Percentiles rank a stretch among this genome's conserved stretches.
Evolutionary conservation across 2,888 invertebrate genomes (phyloP).

Genomic region (Nomada ruficornis): DNA sequence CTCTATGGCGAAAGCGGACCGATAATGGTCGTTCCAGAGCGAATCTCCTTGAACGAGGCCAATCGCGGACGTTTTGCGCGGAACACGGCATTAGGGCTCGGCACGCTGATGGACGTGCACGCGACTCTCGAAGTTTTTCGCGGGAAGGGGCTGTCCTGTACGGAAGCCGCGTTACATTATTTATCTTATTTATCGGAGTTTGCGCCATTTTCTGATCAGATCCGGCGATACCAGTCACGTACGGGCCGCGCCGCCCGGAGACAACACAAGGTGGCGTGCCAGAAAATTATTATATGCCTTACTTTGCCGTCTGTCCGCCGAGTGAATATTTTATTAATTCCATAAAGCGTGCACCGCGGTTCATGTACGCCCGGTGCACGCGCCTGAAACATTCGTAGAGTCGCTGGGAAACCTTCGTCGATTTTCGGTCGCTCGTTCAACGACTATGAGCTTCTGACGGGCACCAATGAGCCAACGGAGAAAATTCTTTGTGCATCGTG

Average conservation of each 20-base stretch:
- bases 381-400: slow-evolving; percentile 5
- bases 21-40: slow-evolving; percentile 66
- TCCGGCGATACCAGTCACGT: slow-evolving; percentile 77
- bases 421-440: slow-evolving; percentile 22
- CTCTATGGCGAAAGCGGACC: slow-evolving; percentile 52
- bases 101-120: slow-evolving; percentile 72
- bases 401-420: slow-evolving; percentile 35
- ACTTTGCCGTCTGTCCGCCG: slow-evolving; percentile 74
- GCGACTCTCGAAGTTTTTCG: slow-evolving; percentile 73
- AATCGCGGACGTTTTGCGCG: slow-evolving; percentile 67
- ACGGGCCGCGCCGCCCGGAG: slow-evolving; percentile 62
- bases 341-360: slow-evolving; percentile 63
- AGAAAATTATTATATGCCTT: slow-evolving; percentile 79
- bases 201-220: slow-evolving; percentile 77
- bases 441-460: not conserved
- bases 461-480: not conserved
- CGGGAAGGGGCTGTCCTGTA: slow-evolving; percentile 66
- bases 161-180: slow-evolving; percentile 75
- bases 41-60: slow-evolving; percentile 73
- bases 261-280: slow-evolving; percentile 78
- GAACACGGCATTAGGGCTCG: slow-evolving; percentile 68
- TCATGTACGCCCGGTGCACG: slow-evolving; percentile 19
- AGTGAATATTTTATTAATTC: slow-evolving; percentile 81
- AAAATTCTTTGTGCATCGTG: not conserved
- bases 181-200: slow-evolving; percentile 76